Evolutionary conservation across 1,140 invertebrate species (phyloP), one percentile per base, ranked within the genome.

Genomic region (Cataglyphis hispanica): DNA sequence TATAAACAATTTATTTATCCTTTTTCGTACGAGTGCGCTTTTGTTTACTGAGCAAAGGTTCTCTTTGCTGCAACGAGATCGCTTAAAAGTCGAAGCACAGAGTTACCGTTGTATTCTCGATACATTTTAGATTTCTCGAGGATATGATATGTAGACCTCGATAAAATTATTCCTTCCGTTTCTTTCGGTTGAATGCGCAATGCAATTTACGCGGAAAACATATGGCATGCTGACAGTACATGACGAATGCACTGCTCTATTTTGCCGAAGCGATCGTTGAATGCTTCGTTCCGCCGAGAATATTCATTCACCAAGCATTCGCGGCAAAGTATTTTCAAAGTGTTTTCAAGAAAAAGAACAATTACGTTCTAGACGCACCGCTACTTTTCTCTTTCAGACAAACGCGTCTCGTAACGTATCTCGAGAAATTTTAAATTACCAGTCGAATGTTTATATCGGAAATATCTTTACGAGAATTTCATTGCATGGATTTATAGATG

Each of bases 331-430:
- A 60, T 60, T 72, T 46, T 27, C 78, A 74, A 72, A 72, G 67
- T 60, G 53, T 72, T 72, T 83, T 60, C 67, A 83, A 72, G 67
- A 56, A 83, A 83, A 83, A 83, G 74, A 83, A 83, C 78, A 72
- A 80, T 80, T 67, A 83, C 22, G 34, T 40, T 25, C 50, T 40
- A 66, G 27, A 78, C 22, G 53, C 76, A 56, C 19, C 13, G 25
- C 25, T 50, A 27, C 37, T 56, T 69, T 58, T 16, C 22, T 46
- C 46, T 69, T 10, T 40, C 46, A 37, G 11, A 13, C 37, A 7
- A 72, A 58, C 19, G 25, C 25, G 64, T 69, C 16, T 16, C 46
- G 22, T 64, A 63, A 67, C 40, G 10, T 13, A 0, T n/a, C 64
- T 13, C 37, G 53, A 70, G 43, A 67, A 67, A 64, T 69, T 56